Evolutionary conservation across 2,888 invertebrate species (phyloP), one percentile per base, ranked within the genome.

Genomic region (Pyrocoelia pectoralis): DNA sequence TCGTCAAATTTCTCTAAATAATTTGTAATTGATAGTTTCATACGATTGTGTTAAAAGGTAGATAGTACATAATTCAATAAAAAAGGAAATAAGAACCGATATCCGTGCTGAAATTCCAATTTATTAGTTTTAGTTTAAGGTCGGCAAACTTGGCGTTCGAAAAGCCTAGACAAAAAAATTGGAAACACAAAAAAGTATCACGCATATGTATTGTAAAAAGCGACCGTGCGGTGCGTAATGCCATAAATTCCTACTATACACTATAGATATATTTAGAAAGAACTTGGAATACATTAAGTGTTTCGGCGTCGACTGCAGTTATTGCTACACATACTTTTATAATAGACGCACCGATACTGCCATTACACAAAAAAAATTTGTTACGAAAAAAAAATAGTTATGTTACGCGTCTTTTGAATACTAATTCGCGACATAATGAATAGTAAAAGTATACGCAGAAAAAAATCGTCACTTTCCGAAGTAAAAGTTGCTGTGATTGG

Each of bases 401-500:
- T 50, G 24, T 18, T 50, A 50, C 28, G 28, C 18, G 49, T 8
- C 24, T 15, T 43, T 43, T 14, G 43, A 15, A 17, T 46, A 33
- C 18, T 18, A 33, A 33, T 33, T 33, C n/a, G 9, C 33, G n/a
- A 33, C 33, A 33, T 33, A 33, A 90, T 90, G 90, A 88, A 92
- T 74, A 89, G 92, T 71, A 88, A 93, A 75, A 93, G 92, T 50
- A 93, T 95, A 71, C 86, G 94, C 72, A 87, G 94, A 74, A 95
- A 95, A 84, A 95, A 95, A 83, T 94, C 94, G 46, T 91, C 93
- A 72, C 85, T 95, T 68, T 90, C 92, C 65, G 95, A 95, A 84
- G 92, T 95, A 70, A 95, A 95, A 85, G 91, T 96, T 74, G 94
- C 93, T 41, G 93, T 96, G 72, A 85, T 95, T 70, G 96, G 96